Evolutionary conservation across 2,113 vertebrate species (phyloP), one percentile per base, ranked within the genome.

Genomic region (Paramormyrops kingsleyae): DNA sequence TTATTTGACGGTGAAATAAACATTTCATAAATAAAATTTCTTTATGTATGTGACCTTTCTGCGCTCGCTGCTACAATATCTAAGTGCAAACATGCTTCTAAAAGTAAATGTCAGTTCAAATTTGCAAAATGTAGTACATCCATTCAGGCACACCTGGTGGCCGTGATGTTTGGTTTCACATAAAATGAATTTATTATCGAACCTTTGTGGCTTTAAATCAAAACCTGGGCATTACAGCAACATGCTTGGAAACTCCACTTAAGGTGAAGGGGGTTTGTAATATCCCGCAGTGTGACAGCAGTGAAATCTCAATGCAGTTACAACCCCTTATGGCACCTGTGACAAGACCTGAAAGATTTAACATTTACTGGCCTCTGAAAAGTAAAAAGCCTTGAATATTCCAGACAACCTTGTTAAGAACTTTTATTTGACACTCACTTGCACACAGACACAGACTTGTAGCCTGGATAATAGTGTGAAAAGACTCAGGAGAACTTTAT

Each of bases 31-130:
- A 77, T 19, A 77, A n/a, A 9, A n/a, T n/a, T 47, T 84, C 24
- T 53, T 87, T 87, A 87, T 87, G 50, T 87, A 56, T 87, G 24
- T 87, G 49, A 87, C 85, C 85, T 87, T 87, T 87, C 85, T 47
- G 27, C 2, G 17, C 50, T 87, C 27, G 27, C 27, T 56, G 85
- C 50, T 31, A 50, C n/a, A 56, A 50, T 19, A 53, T 87, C n/a
- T 56, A 87, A 87, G 47, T 87, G 31, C 85, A 87, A 87, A 87
- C 47, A 87, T 42, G 27, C 49, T 15, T 53, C 49, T 87, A 53
- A 87, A 52, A 87, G 85, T 87, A 87, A 87, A 87, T 87, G 85
- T 87, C 85, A 87, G 85, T 39, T 87, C 12, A 87, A 35, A 47
- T 87, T 27, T 87, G 85, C 46, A 53, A 87, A 35, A 52, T 53